Evolutionary conservation across 92 coral and sea anemone genomes (phyloP).

Genomic region (Phenganax marumi): DNA sequence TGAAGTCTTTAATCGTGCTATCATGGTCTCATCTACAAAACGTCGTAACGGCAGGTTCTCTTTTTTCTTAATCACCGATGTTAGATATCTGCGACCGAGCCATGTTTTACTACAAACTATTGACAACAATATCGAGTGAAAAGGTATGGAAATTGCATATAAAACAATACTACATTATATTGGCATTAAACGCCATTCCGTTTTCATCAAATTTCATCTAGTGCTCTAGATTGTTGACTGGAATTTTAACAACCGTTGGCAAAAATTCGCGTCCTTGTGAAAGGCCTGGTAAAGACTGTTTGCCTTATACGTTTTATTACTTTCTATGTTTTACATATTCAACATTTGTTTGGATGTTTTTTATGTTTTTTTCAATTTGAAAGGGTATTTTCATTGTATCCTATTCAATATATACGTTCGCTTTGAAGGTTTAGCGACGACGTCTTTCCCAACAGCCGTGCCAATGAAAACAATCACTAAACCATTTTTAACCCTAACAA

Average conservation of each 20-base stretch:
- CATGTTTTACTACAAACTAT: conserved; percentile 78
- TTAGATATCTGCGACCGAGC: conserved; percentile 93
- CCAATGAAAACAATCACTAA: conserved; percentile 71
- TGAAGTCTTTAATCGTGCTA: neutral
- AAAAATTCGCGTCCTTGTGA: neutral
- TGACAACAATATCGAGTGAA: conserved; percentile 83
- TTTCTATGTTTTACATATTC: conserved; percentile 2
- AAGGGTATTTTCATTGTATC: no score
- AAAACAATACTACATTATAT: no score
- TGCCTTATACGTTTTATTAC: neutral
- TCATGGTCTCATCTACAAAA: neutral
- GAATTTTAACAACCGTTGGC: conserved; percentile 15
- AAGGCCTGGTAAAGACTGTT: conserved; percentile 8
- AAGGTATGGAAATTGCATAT: conserved; percentile 52
- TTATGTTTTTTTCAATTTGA: no score
- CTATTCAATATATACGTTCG: neutral
- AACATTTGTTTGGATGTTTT: neutral
- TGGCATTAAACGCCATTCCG: no score
- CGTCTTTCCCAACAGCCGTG: conserved; percentile 83
- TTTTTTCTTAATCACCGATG: conserved; percentile 27
- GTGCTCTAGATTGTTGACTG: conserved; percentile 34
- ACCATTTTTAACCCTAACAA: conserved; percentile 77
- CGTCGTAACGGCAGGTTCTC: neutral
- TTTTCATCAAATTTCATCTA: neutral
- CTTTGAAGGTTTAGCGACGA: conserved; percentile 72